Conservation (phyloP, 2,113 vertebrate species). For the Bungarus multicinctus region DNA sequence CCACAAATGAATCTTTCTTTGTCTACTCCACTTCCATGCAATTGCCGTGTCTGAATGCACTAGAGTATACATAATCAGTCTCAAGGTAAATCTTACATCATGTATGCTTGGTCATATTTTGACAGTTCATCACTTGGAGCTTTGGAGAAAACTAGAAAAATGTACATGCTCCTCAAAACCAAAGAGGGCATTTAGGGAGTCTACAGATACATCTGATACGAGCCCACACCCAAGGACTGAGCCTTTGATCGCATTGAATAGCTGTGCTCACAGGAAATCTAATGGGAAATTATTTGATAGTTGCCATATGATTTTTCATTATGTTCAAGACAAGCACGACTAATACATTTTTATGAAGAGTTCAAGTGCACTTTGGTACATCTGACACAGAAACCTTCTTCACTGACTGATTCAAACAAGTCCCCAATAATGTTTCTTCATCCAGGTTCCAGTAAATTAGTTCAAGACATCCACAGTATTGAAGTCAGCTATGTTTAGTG, state of each 20-base stretch:
- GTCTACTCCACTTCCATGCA: background rate
- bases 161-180: background rate
- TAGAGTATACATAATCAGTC: background rate
- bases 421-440: background rate
- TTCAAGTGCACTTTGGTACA: background rate
- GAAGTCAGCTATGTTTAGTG: constrained; percentile 25
- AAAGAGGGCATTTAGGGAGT: background rate
- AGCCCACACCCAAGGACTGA: background rate
- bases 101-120: background rate
- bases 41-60: background rate
- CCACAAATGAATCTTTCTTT: background rate
- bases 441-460: constrained; percentile 13
- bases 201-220: background rate
- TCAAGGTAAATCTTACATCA: background rate
- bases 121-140: background rate
- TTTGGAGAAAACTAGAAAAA: background rate
- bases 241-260: background rate
- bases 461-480: background rate
- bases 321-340: background rate
- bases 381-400: background rate
- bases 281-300: background rate
- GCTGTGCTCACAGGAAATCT: background rate
- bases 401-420: background rate
- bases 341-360: background rate
- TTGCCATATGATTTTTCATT: background rate